Conservation (phyloP, 2,797 vertebrate species). For the Myotis daubentonii region DNA sequence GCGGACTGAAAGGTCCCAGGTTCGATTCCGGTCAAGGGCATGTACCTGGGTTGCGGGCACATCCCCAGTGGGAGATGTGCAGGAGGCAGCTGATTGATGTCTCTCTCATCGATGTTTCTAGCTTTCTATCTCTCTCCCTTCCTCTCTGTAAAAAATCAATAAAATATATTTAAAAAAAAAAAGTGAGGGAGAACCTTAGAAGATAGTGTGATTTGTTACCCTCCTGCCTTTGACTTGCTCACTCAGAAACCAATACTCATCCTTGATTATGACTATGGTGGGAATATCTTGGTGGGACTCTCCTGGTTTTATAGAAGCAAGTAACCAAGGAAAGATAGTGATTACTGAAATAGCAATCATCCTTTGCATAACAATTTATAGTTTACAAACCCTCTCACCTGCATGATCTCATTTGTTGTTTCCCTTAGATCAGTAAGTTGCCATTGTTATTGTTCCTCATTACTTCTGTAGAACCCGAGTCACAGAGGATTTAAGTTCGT, state of each 20-base stretch:
- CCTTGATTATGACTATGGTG: neutral
- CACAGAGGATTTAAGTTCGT: neutral
- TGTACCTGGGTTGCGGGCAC: too few relatives aligned
- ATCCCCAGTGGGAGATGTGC: too few relatives aligned
- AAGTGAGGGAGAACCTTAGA: neutral
- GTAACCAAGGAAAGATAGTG: conserved; percentile 5
- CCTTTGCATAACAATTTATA: conserved; percentile 29
- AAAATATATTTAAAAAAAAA: too few relatives aligned
- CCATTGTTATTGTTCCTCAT: neutral
- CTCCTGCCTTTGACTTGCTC: neutral
- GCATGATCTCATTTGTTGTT: neutral
- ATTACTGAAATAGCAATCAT: conserved; percentile 1
- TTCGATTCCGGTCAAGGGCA: too few relatives aligned
- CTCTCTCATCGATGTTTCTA: too few relatives aligned
- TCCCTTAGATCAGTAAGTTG: neutral
- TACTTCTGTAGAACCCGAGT: neutral
- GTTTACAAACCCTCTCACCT: neutral
- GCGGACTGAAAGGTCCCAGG: too few relatives aligned
- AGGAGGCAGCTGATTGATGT: too few relatives aligned
- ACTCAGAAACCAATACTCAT: neutral
- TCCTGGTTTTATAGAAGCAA: conserved; percentile 27
- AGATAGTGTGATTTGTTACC: neutral
- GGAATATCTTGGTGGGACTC: neutral
- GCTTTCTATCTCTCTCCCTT: too few relatives aligned
- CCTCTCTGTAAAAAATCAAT: too few relatives aligned